A percentile compares a stretch with the other conserved stretches of the same genome.
Evolutionary conservation across 2,113 vertebrate genomes (phyloP).

Genomic region (Elephantulus edwardii): DNA sequence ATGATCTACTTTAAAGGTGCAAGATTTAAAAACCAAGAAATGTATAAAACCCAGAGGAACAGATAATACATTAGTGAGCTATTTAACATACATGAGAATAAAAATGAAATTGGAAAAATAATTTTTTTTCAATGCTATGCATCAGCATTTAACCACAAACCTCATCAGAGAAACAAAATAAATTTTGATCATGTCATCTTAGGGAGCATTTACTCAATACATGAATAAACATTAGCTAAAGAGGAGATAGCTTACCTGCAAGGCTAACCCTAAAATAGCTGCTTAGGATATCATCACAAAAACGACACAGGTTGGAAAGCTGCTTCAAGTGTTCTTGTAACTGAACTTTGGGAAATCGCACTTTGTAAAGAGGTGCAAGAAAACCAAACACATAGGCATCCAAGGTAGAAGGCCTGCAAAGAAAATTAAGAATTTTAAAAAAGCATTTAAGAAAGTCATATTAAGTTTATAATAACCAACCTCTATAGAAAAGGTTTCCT

Average conservation of each 20-base stretch:
- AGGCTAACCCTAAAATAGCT: constrained; percentile 88
- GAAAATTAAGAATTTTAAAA: not conserved
- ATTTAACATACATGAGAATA: not conserved
- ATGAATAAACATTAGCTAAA: constrained; percentile 20
- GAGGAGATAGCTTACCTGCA: constrained; percentile 83
- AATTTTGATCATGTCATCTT: not conserved
- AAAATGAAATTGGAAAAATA: constrained; percentile 41
- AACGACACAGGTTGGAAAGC: constrained; percentile 92
- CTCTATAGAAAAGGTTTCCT: constrained; percentile 19
- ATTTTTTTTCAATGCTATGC: constrained; percentile 16
- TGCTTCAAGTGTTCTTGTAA: constrained; percentile 95
- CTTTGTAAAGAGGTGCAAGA: constrained; percentile 94
- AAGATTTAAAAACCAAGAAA: constrained; percentile 50
- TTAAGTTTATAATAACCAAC: constrained; percentile 11
- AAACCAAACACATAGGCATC: constrained; percentile 98
- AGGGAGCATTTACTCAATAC: not conserved
- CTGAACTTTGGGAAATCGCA: constrained; percentile 90
- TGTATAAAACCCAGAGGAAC: constrained; percentile 25
- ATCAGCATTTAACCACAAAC: constrained; percentile 17
- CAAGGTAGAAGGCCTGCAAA: constrained; percentile 92
- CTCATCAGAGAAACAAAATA: constrained; percentile 2
- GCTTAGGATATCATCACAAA: constrained; percentile 93
- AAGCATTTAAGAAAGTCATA: not conserved
- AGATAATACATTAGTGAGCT: constrained; percentile 23
- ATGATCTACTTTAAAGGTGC: constrained; percentile 39